phyloP scores from a whole-genome alignment of 2,113 vertebrate genomes.

The Elephantulus edwardii region DNA sequence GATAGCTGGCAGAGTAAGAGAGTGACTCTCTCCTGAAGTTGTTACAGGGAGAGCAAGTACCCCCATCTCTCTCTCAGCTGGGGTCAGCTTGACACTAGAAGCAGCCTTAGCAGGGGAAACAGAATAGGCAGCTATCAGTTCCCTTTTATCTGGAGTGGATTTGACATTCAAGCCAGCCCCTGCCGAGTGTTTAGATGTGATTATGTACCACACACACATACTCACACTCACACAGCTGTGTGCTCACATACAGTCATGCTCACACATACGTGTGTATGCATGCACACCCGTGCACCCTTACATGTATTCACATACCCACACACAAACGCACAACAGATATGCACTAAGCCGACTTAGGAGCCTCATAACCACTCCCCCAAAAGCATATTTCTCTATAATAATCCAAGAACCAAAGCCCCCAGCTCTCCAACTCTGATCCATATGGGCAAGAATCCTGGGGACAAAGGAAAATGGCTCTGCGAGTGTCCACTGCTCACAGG shows the following conservation, averaged over 20 bases:
- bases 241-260: neutral
- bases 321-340: neutral
- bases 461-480: neutral
- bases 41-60: neutral
- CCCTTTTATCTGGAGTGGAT: neutral
- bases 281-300: neutral
- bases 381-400: neutral
- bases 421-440: neutral
- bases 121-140: neutral
- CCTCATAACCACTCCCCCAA: neutral
- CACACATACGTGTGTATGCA: too few relatives aligned
- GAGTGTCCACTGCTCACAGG: neutral
- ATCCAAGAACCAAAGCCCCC: neutral
- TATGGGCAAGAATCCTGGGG: neutral
- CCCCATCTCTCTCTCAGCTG: neutral
- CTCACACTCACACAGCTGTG: neutral
- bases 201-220: accelerated
- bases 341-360: neutral
- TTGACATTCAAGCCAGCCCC: slow-evolving; percentile 10
- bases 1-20: neutral
- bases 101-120: neutral
- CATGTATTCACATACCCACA: too few relatives aligned
- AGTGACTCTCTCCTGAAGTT: neutral
- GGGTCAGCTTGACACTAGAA: neutral
- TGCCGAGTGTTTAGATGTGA: neutral